Evolutionary conservation across 2,888 invertebrate species (phyloP), one percentile per base, ranked within the genome.

Genomic region (Ferdinandea cuprea): DNA sequence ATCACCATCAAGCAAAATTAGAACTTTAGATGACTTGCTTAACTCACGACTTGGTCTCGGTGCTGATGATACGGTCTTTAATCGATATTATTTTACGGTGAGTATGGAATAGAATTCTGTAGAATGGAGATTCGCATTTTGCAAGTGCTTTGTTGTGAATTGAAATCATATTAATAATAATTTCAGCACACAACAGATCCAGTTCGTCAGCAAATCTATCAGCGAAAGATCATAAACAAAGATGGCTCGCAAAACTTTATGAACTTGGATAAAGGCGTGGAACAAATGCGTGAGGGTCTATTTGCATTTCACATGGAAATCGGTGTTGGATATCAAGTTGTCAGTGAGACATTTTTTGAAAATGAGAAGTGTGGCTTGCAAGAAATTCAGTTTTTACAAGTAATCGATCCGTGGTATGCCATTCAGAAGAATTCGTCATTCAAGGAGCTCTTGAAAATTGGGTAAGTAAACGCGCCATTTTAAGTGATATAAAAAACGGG

Each of bases 281-380:
- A 91, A 81, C 92, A 89, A 86, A 90, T 95, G 81, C 92, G 92
- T 86, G 54, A 92, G 88, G 94, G 93, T 9, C 90, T 94, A 25
- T 94, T 94, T 86, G 94, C 94, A 1, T 94, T 95, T 86, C 94
- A 95, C 87, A 93, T 93, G 88, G 95, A 95, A 88, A 91, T 92
- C 0, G 93, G 94, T 0, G 92, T 93, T 0, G 93, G 93, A 0
- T 95, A 95, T 88, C 93, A 94, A 87, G 90, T 94, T 28, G 93
- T 95, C 0, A 93, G 93, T 15, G 93, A 94, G 88, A 93, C 93
- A 65, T 95, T 94, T 87, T 91, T 92, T 15, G 95, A 95, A 88
- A 92, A 92, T 11, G 94, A 95, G 88, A 95, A 95, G 88, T 95
- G 95, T 87, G 93, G 94, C 0, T 89, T 95, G 19, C 92, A 93